A percentile compares a stretch with the other conserved stretches of the same genome.
phyloP scores from a whole-genome alignment of 2,888 invertebrate genomes.

The Beris chalybata region DNA sequence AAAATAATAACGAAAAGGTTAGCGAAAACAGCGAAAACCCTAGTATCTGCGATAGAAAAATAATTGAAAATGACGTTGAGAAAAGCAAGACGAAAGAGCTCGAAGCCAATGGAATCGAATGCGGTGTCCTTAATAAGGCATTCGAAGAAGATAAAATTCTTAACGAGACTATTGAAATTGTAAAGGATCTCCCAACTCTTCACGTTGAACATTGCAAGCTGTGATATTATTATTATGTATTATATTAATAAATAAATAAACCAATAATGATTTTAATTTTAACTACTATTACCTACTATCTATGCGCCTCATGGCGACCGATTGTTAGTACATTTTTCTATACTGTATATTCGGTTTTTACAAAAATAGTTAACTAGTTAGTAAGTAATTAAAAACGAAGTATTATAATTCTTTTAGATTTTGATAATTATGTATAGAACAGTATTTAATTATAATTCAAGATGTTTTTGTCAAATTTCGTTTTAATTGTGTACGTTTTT shows the following conservation, averaged over 20 bases:
- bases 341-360: neutral
- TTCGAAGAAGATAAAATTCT: slow-evolving; percentile 28
- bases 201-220: slow-evolving; percentile 40
- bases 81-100: slow-evolving; percentile 16
- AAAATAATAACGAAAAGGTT: slow-evolving; percentile 20
- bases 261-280: neutral
- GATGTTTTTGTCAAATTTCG: too few relatives aligned
- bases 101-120: slow-evolving; percentile 1
- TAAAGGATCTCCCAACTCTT: slow-evolving; percentile 38
- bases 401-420: slow-evolving; percentile 18
- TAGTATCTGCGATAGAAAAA: neutral
- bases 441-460: neutral
- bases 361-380: slow-evolving; percentile 13
- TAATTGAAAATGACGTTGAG: slow-evolving; percentile 21
- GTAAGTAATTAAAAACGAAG: slow-evolving; percentile 1
- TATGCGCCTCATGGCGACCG: neutral
- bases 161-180: slow-evolving; percentile 39
- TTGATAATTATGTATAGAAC: slow-evolving; percentile 11
- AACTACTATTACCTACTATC: neutral
- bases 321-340: neutral
- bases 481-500: too few relatives aligned
- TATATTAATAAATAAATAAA: slow-evolving; percentile 3
- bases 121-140: slow-evolving; percentile 23
- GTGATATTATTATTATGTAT: slow-evolving; percentile 35
- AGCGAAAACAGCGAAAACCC: slow-evolving; percentile 12